Evolutionary conservation across 2,797 vertebrate species (phyloP), one percentile per base, ranked within the genome.

Genomic region (Chelon auratus): DNA sequence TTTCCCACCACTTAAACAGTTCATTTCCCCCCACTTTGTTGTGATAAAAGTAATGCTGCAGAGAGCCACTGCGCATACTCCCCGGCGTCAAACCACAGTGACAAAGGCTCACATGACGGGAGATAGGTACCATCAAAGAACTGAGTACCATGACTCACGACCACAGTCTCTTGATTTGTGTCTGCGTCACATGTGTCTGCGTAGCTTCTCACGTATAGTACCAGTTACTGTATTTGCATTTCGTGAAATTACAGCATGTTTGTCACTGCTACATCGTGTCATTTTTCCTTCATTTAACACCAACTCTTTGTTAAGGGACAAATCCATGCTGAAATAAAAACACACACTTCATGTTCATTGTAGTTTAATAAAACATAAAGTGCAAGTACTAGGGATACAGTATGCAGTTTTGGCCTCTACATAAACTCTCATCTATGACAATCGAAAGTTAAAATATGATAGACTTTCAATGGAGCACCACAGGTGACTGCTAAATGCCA

Each of bases 51-150:
- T 33, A 8, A 33, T 33, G 30, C 54, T 68, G 37, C 57, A 57
- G 10, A 63, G 24, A 69, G 63, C 3, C 9, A 26, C 33, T 60
- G 60, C 45, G 48, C 52, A 80, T 75, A 18, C 47, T 84, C 47
- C 82, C 64, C 37, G 55, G 53, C 30, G 69, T 80, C 57, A 72
- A 82, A 90, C 87, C 90, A 10, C 87, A 81, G 61, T 73, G 82
- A 87, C 72, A 83, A 47, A 78, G 24, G 24, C 73, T 90, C 88
- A 90, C 87, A 90, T 90, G 85, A 91, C 53, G 62, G 22, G 81
- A 63, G 48, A 83, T n/a, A 67, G 51, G 81, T 75, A 79, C 42
- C 62, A 82, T 90, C 81, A 88, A 88, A 91, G 77, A 77, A 48
- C 11, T 45, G 75, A 78, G 67, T 33, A 51, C 53, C 58, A 30